Percentiles rank a stretch among this genome's conserved stretches.
phyloP scores from a whole-genome alignment of 2,113 vertebrate species.

The Otus sunia region DNA sequence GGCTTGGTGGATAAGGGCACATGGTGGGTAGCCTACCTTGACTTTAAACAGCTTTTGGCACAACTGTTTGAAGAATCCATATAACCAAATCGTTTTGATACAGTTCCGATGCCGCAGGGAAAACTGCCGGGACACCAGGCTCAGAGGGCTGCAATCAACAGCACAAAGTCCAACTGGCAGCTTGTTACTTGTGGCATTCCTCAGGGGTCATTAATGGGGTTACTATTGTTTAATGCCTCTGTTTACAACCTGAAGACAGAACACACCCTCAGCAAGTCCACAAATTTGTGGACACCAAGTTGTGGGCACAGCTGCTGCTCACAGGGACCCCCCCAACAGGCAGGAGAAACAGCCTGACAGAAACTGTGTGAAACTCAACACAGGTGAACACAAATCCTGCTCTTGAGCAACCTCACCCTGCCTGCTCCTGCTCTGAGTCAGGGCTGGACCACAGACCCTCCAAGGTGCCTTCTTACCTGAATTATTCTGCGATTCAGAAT shows the following conservation, averaged over 20 bases:
- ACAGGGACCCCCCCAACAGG: neutral
- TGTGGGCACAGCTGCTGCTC: neutral
- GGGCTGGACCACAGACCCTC: neutral
- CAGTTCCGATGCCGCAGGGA: rapidly evolving
- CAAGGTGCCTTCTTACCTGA: neutral
- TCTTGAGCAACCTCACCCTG: neutral
- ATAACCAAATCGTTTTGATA: neutral
- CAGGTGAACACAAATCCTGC: neutral
- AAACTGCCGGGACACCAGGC: neutral
- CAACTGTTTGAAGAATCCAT: neutral
- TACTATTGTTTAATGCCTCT: neutral
- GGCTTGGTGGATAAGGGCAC: neutral
- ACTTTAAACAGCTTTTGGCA: neutral
- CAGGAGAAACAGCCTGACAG: neutral
- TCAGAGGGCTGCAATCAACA: neutral
- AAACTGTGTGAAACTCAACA: neutral
- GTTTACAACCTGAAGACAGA: neutral
- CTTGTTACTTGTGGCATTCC: neutral
- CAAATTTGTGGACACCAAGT: neutral
- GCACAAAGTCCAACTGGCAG: neutral
- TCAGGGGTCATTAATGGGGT: neutral
- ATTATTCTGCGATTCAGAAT: neutral
- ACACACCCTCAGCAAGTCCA: neutral
- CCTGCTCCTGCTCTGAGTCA: neutral
- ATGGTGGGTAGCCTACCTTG: neutral